A percentile compares a stretch with the other conserved stretches of the same genome.
Conservation (phyloP, 2,113 vertebrate species). For the rabbit (Oryctolagus cuniculus) region DNA sequence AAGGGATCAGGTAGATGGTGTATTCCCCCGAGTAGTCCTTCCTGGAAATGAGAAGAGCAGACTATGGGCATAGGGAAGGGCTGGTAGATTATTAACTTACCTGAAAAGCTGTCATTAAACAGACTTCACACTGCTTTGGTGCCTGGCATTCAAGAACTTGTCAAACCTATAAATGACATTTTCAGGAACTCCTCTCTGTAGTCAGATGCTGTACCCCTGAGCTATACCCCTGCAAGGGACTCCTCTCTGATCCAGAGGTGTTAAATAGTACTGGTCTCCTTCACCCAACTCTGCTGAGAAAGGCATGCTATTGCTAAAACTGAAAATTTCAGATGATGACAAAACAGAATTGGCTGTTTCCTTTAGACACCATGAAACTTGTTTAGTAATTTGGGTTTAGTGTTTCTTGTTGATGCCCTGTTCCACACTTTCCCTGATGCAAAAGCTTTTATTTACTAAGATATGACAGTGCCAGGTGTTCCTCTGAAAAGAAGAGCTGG, state of each 20-base stretch:
- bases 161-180: neutral
- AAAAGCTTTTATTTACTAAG: neutral
- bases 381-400: neutral
- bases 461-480: rapidly evolving
- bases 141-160: neutral
- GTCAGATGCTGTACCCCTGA: too few relatives aligned
- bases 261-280: neutral
- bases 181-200: neutral
- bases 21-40: slow-evolving; percentile 99
- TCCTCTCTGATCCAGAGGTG: neutral
- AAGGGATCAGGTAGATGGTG: slow-evolving; percentile 95
- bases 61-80: rapidly evolving
- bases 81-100: neutral
- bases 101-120: neutral
- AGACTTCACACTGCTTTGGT: neutral
- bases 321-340: neutral
- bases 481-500: neutral
- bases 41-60: slow-evolving; percentile 84
- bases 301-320: neutral
- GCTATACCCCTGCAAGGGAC: neutral
- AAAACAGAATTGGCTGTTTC: neutral
- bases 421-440: neutral
- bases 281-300: neutral
- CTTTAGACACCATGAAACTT: neutral
- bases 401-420: neutral